Conservation (phyloP, 2,797 vertebrate genomes). For the Gila robusta region DNA sequence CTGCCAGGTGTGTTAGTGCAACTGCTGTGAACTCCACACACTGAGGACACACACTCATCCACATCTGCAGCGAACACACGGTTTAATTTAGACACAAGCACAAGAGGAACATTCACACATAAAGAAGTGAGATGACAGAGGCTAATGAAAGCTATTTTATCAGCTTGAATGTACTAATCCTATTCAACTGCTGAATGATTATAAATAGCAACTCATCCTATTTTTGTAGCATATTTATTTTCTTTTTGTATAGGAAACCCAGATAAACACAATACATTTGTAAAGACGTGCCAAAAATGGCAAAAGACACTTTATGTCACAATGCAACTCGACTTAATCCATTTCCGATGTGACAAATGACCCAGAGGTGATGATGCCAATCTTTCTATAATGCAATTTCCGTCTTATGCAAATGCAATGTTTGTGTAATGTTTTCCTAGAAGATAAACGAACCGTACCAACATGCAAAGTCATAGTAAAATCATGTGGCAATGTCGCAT, state of each 20-base stretch:
- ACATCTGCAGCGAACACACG: constrained; percentile 27
- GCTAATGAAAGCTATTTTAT: neutral
- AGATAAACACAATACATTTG: neutral
- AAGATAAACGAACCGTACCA: neutral
- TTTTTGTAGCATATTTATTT: neutral
- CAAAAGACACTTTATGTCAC: neutral
- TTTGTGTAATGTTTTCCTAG: neutral
- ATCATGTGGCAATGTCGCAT: neutral
- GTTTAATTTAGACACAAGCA: fast-evolving
- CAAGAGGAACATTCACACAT: neutral
- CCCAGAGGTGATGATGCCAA: no score
- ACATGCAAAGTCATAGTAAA: neutral
- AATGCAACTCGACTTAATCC: neutral
- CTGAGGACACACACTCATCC: constrained; percentile 44
- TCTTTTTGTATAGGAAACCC: neutral
- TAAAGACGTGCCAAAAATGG: neutral
- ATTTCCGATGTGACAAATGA: neutral
- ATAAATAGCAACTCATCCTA: neutral
- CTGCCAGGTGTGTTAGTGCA: constrained; percentile 67
- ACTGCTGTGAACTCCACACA: constrained; percentile 49
- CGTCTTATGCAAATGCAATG: neutral
- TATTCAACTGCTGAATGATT: neutral
- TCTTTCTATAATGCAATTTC: neutral
- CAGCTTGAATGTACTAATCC: no score
- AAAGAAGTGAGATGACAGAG: neutral